A percentile compares a stretch with the other conserved stretches of the same genome.
Evolutionary conservation across 2,888 invertebrate genomes (phyloP).

Genomic region (Perizoma affinitatum): DNA sequence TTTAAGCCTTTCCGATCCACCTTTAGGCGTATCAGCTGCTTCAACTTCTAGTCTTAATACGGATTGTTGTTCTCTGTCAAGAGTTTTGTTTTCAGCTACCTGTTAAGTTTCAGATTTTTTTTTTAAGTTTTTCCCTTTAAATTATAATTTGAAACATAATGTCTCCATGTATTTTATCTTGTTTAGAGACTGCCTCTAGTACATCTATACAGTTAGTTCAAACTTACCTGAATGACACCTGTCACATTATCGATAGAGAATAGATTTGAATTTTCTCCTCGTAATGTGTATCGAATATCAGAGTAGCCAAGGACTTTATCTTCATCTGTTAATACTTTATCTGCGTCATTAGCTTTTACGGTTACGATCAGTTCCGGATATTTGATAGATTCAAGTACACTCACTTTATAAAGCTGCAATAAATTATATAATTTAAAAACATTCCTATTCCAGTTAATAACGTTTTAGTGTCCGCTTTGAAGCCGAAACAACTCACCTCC

Average conservation of each 20-base stretch:
- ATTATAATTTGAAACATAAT: background rate
- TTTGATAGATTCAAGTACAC: constrained; percentile 87
- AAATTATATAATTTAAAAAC: constrained; percentile 4
- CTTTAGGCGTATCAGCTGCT: constrained; percentile 89
- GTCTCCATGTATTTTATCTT: background rate
- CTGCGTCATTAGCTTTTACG: constrained; percentile 89
- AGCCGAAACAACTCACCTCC: constrained; percentile 66
- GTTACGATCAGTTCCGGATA: constrained; percentile 87
- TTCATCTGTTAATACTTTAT: constrained; percentile 84
- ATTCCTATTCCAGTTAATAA: background rate
- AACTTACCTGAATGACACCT: constrained; percentile 86
- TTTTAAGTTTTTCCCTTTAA: too few relatives aligned
- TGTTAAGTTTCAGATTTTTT: constrained; percentile 37
- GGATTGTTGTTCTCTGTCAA: constrained; percentile 90
- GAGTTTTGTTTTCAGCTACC: constrained; percentile 85
- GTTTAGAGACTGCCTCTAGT: background rate
- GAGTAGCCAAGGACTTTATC: constrained; percentile 86
- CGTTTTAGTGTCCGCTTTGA: background rate
- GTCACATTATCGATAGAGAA: constrained; percentile 88
- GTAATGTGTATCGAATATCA: constrained; percentile 87
- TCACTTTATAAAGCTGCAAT: constrained; percentile 86
- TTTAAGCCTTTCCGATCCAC: constrained; percentile 87
- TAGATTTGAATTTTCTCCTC: constrained; percentile 89
- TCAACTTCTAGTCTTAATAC: constrained; percentile 88
- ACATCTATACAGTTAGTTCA: background rate